Percentiles rank a stretch among this genome's conserved stretches.
Conservation (phyloP, 2,797 vertebrate genomes). For the Crax fasciolata region DNA sequence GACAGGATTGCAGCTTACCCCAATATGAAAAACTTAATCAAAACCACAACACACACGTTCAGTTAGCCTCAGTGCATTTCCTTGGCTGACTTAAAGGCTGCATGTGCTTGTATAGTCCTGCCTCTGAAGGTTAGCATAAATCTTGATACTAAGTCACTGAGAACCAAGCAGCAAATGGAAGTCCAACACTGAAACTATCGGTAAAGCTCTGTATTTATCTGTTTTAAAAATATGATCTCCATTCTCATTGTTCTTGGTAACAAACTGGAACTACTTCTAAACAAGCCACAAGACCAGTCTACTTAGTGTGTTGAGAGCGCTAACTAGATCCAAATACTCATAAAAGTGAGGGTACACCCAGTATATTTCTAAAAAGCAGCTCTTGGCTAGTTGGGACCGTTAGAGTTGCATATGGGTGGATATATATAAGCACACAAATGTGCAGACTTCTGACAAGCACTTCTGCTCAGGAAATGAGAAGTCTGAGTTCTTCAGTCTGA, state of each 20-base stretch:
- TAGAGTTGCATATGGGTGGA: background rate
- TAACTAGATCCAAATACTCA: background rate
- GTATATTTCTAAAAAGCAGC: background rate
- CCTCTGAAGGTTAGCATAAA: background rate
- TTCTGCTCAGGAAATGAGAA: background rate
- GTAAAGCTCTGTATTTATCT: background rate
- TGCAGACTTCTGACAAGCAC: background rate
- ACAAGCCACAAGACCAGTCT: background rate
- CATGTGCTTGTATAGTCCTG: background rate
- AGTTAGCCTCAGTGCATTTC: rapidly evolving
- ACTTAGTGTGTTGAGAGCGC: background rate
- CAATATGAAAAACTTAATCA: background rate
- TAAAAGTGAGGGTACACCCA: background rate
- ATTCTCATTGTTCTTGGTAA: background rate
- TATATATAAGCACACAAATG: background rate
- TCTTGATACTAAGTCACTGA: background rate
- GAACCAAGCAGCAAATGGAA: background rate
- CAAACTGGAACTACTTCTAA: background rate
- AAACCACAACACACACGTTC: background rate
- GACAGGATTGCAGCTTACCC: background rate
- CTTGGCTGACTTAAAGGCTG: background rate
- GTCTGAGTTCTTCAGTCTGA: background rate
- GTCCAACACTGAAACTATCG: background rate
- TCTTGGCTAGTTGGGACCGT: background rate
- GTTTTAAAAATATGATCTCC: background rate